Evolutionary conservation across 2,113 vertebrate species (phyloP).

Genomic region (Phalacrocorax pelagicus): DNA sequence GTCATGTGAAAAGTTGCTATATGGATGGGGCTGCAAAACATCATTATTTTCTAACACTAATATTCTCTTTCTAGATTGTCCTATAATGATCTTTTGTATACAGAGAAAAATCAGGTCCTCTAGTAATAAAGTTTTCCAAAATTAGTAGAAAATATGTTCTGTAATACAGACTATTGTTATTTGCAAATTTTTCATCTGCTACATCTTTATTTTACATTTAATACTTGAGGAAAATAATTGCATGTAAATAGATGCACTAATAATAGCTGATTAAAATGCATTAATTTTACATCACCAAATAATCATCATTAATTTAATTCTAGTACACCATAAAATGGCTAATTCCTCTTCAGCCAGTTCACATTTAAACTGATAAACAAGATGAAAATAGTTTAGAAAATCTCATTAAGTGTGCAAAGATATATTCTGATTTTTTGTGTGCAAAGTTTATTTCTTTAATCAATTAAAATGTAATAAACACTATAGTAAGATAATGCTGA

Average conservation of each 20-base stretch:
- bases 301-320: conserved; percentile 40
- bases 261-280: conserved; percentile 47
- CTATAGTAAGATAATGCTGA: not conserved
- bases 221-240: not conserved
- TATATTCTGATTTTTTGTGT: not conserved
- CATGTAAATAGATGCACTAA: not conserved
- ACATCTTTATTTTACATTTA: not conserved
- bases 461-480: not conserved
- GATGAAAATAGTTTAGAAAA: not conserved
- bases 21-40: not conserved
- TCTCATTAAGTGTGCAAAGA: conserved; percentile 17
- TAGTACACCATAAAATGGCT: conserved; percentile 2
- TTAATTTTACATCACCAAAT: conserved; percentile 51
- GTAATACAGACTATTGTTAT: not conserved
- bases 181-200: not conserved
- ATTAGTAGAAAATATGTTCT: not conserved
- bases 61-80: not conserved
- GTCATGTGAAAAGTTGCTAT: not conserved
- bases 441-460: not conserved
- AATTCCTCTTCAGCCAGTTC: conserved; percentile 43
- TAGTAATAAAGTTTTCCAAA: not conserved
- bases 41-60: not conserved
- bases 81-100: not conserved
- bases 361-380: not conserved
- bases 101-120: not conserved